Percentiles rank a stretch among this genome's conserved stretches.
Conservation (phyloP, 92 coral and sea anemone species). For the Palythoa heliodiscus region DNA sequence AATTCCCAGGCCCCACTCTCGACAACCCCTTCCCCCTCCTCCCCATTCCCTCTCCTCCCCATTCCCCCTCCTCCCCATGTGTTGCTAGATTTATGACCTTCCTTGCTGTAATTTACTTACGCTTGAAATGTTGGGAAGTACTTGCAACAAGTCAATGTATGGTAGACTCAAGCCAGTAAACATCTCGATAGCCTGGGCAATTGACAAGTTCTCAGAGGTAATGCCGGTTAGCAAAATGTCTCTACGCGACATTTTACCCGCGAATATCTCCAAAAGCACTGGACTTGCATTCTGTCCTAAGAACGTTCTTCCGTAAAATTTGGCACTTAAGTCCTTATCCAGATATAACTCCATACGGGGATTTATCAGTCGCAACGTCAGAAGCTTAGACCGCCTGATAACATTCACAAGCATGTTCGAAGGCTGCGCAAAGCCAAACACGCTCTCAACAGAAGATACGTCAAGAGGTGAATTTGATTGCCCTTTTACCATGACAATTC, state of each 20-base stretch:
- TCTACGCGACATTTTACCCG: conserved; percentile 59
- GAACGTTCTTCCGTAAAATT: conserved; percentile 77
- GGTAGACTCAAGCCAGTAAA: conserved; percentile 69
- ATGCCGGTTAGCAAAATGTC: conserved; percentile 78
- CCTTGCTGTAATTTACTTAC: conserved; percentile 44
- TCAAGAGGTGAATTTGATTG: conserved; percentile 80
- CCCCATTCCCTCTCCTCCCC: too few relatives aligned
- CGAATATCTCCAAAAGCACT: conserved; percentile 69
- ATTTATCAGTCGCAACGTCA: conserved; percentile 71
- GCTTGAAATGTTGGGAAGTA: conserved; percentile 45
- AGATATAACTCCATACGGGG: conserved; percentile 80
- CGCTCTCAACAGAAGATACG: conserved; percentile 71
- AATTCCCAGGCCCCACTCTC: too few relatives aligned
- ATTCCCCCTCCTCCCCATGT: too few relatives aligned
- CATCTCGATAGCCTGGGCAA: conserved; percentile 66
- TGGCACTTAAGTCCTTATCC: conserved; percentile 64
- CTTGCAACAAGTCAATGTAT: conserved; percentile 68
- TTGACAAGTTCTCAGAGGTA: conserved; percentile 63
- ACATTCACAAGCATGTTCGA: conserved; percentile 57
- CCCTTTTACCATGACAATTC: conserved; percentile 71
- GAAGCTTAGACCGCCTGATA: conserved; percentile 64
- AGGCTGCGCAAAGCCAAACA: conserved; percentile 66
- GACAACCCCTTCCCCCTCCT: too few relatives aligned
- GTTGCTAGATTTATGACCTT: not conserved
- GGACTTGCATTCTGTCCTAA: conserved; percentile 61